A percentile compares a stretch with the other conserved stretches of the same genome.
phyloP scores from a whole-genome alignment of 2,113 vertebrate species.

The Phainopepla nitens region DNA sequence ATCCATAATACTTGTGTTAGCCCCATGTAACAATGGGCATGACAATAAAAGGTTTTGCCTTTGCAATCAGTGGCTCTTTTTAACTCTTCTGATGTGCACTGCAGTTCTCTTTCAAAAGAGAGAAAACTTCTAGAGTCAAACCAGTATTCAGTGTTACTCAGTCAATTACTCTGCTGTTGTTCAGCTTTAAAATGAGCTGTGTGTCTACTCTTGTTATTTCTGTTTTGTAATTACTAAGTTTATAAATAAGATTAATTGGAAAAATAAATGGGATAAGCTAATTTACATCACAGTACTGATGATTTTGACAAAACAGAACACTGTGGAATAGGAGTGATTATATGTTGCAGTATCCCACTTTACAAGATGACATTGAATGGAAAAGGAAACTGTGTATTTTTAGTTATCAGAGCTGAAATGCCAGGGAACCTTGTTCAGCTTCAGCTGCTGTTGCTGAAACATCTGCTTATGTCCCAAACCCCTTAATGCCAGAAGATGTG shows the following conservation, averaged over 20 bases:
- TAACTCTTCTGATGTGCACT: neutral
- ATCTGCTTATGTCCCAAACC: neutral
- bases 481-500: neutral
- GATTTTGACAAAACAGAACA: neutral
- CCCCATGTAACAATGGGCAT: neutral
- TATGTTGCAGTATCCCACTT: neutral
- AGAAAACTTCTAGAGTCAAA: neutral
- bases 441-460: neutral
- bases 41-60: neutral
- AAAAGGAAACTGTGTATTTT: neutral
- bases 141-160: neutral
- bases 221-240: neutral
- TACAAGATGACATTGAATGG: neutral
- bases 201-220: neutral
- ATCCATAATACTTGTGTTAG: neutral
- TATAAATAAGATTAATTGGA: neutral
- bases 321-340: neutral
- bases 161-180: neutral
- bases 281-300: neutral
- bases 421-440: neutral
- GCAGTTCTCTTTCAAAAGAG: neutral
- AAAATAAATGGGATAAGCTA: neutral
- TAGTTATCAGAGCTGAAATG: neutral
- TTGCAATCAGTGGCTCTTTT: neutral
- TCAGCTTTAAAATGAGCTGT: neutral